Percentiles rank a stretch among this genome's conserved stretches.
Conservation (phyloP, 1,140 invertebrate genomes). For the Monomorium pharaonis region DNA sequence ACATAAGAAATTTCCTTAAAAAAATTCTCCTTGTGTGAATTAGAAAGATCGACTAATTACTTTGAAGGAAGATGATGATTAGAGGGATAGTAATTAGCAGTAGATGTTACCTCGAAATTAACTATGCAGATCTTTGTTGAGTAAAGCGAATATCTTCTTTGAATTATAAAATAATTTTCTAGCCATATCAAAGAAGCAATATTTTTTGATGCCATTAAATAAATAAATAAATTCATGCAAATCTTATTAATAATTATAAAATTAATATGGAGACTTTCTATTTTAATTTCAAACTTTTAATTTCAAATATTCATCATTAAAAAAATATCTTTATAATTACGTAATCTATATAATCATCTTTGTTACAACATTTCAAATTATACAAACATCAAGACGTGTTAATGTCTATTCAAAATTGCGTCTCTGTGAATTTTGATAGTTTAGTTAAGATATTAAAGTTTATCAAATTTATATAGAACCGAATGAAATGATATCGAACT, state of each 20-base stretch:
- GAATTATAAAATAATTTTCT: constrained; percentile 18
- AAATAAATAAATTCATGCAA: neutral
- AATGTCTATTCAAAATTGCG: neutral
- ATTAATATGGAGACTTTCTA: neutral
- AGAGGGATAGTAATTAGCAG: constrained; percentile 64
- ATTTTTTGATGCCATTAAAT: neutral
- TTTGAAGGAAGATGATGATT: constrained; percentile 68
- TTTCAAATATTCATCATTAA: neutral
- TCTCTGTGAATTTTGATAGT: neutral
- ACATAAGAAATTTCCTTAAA: neutral
- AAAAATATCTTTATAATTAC: neutral
- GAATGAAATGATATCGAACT: neutral
- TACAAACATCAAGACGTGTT: neutral
- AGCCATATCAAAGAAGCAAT: neutral
- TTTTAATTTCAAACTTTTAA: no score
- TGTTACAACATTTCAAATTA: neutral
- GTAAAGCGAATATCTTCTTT: constrained; percentile 9
- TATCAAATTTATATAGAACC: neutral
- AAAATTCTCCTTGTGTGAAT: neutral
- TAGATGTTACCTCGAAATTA: constrained; percentile 53
- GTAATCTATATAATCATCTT: neutral
- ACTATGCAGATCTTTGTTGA: constrained; percentile 22
- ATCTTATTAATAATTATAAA: neutral
- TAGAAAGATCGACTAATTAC: constrained; percentile 32
- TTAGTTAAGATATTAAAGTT: no score